phyloP scores from a whole-genome alignment of 2,113 vertebrate genomes.

The Lampris incognitus region DNA sequence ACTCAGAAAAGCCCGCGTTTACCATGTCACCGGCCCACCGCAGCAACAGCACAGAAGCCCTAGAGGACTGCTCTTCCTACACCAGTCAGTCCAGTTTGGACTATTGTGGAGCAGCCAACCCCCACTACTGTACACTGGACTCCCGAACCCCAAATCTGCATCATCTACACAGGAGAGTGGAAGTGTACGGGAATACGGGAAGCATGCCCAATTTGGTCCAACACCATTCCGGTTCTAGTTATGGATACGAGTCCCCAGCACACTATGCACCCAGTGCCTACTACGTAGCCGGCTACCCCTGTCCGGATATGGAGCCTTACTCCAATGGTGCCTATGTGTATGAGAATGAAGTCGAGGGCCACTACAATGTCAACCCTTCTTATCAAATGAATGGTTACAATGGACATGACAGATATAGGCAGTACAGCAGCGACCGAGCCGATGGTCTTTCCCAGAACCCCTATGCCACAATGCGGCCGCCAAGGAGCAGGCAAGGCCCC shows the following conservation, averaged over 20 bases:
- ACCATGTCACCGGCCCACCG: conserved; percentile 87
- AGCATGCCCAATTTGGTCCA: conserved; percentile 97
- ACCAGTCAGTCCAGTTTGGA: conserved; percentile 94
- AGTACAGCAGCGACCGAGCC: conserved; percentile 86
- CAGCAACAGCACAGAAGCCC: conserved; percentile 92
- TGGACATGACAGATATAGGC: conserved; percentile 87
- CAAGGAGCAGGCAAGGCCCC: conserved; percentile 85
- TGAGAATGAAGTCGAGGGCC: conserved; percentile 92
- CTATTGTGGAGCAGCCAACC: conserved; percentile 79
- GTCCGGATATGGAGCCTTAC: conserved; percentile 85
- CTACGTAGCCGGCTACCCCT: conserved; percentile 86
- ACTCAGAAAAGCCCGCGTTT: conserved; percentile 85
- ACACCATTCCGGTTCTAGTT: conserved; percentile 82
- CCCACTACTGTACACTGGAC: conserved; percentile 86
- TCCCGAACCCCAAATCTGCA: conserved; percentile 80
- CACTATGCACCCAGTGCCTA: conserved; percentile 87
- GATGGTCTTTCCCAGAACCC: conserved; percentile 90
- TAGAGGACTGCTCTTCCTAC: conserved; percentile 93
- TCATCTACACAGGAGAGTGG: conserved; percentile 86
- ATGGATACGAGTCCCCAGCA: conserved; percentile 80
- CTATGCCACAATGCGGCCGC: conserved; percentile 91
- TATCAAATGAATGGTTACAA: conserved; percentile 87
- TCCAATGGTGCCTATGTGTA: conserved; percentile 86
- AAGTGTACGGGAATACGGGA: conserved; percentile 87
- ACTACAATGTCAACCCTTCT: conserved; percentile 93